Percentiles rank a stretch among this genome's conserved stretches.
phyloP scores from a whole-genome alignment of 2,797 vertebrate genomes.

The Acestrorhynchus altus region DNA sequence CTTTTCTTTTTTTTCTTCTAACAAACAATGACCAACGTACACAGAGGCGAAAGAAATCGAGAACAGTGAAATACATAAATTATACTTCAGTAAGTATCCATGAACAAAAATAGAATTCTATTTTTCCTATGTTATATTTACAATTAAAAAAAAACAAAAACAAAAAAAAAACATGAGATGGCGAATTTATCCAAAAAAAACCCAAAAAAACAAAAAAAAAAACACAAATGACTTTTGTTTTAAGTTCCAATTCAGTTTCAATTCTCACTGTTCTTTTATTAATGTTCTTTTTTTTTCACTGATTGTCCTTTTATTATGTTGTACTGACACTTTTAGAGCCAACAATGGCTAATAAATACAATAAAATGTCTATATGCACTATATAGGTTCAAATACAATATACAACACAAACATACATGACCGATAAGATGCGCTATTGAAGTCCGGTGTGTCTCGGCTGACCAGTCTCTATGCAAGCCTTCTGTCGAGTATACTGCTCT shows the following conservation, averaged over 20 bases:
- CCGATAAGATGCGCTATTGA: conserved; percentile 80
- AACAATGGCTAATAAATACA: conserved; percentile 95
- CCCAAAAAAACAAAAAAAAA: conserved; percentile 44
- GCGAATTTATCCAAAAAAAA: conserved; percentile 75
- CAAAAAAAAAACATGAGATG: conserved; percentile 80
- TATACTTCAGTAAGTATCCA: conserved; percentile 91
- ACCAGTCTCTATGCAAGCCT: conserved; percentile 79
- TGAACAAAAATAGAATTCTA: conserved; percentile 98
- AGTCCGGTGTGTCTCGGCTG: conserved; percentile 82
- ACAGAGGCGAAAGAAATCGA: conserved; percentile 68
- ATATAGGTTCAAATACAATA: conserved; percentile 87
- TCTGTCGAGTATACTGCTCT: conserved; percentile 80
- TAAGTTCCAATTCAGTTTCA: conserved; percentile 83
- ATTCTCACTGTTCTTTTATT: conserved; percentile 70
- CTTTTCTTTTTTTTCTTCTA: conserved; percentile 42
- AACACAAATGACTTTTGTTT: conserved; percentile 78
- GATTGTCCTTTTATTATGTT: conserved; percentile 92
- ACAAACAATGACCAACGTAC: conserved; percentile 87
- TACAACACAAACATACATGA: conserved; percentile 82
- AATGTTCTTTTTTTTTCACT: conserved; percentile 68
- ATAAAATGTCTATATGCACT: conserved; percentile 85
- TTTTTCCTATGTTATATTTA: conserved; percentile 99
- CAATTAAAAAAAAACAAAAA: conserved; percentile 70
- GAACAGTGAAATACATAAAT: conserved; percentile 92
- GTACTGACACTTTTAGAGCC: conserved; percentile 93